Conservation (phyloP, 2,888 invertebrate species). For the Drosophila melanosoma region DNA sequence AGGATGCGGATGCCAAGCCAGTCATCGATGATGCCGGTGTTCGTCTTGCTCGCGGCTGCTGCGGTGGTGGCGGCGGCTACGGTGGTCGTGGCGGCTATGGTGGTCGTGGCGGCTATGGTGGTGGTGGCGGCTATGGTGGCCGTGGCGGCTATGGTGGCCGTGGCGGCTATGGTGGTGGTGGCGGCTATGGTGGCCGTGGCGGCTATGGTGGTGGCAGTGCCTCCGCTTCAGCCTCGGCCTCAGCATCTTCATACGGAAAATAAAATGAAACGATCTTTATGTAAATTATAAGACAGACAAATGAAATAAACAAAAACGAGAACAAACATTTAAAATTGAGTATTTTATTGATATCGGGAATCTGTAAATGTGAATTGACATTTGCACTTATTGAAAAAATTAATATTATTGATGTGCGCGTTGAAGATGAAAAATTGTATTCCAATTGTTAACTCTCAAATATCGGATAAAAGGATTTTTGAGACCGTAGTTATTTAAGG, state of each 20-base stretch:
- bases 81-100: background rate
- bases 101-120: background rate
- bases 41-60: constrained; percentile 62
- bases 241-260: constrained; percentile 42
- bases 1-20: constrained; percentile 43
- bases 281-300: constrained; percentile 17
- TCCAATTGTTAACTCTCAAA: background rate
- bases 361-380: background rate
- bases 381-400: background rate
- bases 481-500: no score
- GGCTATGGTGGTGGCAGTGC: constrained; percentile 17
- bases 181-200: constrained; percentile 1
- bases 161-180: background rate
- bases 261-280: constrained; percentile 12
- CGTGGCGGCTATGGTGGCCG: constrained; percentile 9
- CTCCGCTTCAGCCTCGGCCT: constrained; percentile 28
- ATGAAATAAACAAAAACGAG: constrained; percentile 11
- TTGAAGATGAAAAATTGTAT: background rate
- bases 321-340: background rate
- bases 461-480: background rate
- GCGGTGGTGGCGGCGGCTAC: constrained; percentile 35
- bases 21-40: constrained; percentile 25
- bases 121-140: constrained; percentile 33
- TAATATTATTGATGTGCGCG: background rate
- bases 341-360: background rate